These are phyloP conservation scores for Neopelma chrysocephalum DNA, from an alignment of 2,797 vertebrate genomes.

Conservation along the genomic window DNA sequence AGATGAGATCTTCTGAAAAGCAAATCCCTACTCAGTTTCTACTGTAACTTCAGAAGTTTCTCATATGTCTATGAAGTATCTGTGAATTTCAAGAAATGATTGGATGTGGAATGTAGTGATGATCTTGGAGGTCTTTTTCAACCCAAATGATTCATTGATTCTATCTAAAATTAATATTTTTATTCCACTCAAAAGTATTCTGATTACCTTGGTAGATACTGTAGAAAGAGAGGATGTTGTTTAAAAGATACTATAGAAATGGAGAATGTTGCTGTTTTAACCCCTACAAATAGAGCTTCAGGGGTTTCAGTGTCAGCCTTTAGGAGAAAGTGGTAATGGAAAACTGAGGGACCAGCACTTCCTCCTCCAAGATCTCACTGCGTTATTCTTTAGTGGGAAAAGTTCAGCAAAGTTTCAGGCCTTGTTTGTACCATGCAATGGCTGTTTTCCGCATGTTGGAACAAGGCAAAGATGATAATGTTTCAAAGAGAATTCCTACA, in stretches of 20 bases:
- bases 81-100: neutral
- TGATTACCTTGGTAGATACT: neutral
- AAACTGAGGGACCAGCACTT: neutral
- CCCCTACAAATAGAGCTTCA: accelerated
- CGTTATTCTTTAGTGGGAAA: neutral
- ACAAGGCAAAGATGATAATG: neutral
- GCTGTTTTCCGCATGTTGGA: neutral
- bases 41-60: neutral
- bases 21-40: neutral
- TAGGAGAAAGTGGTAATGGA: neutral
- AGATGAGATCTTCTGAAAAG: neutral
- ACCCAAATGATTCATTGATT: neutral
- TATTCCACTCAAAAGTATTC: neutral
- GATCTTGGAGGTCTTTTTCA: neutral
- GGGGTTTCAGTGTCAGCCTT: neutral
- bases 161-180: neutral
- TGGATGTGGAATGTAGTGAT: accelerated
- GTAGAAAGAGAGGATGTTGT: neutral
- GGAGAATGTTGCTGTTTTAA: neutral
- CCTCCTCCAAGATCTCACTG: neutral
- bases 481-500: neutral
- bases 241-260: neutral
- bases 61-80: neutral
- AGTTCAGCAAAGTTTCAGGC: neutral
- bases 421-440: neutral